phyloP scores from a whole-genome alignment of 2,113 vertebrate species.

The Pipra filicauda region DNA sequence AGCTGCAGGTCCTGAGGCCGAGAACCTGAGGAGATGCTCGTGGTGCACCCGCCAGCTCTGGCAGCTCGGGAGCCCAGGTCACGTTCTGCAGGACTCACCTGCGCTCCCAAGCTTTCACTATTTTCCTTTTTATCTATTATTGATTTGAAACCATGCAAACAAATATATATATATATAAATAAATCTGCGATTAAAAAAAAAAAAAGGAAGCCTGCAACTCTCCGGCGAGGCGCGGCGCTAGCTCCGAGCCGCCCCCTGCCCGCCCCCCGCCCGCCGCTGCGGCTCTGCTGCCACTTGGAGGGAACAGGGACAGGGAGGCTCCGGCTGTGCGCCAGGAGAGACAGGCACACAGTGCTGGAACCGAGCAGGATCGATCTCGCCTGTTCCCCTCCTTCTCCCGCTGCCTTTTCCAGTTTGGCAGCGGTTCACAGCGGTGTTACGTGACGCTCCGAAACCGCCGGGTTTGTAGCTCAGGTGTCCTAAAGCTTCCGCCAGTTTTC shows the following conservation, averaged over 20 bases:
- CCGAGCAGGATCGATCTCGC: not conserved
- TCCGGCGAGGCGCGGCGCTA: not conserved
- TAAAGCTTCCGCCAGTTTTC: not conserved
- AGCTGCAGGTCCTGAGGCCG: not conserved
- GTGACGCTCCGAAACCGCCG: rapidly evolving
- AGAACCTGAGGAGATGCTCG: not conserved
- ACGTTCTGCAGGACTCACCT: not conserved
- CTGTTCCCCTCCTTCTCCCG: no score
- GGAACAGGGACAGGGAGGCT: no score
- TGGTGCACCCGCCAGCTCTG: rapidly evolving
- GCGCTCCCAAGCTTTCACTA: rapidly evolving
- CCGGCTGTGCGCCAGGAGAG: no score
- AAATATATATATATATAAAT: not conserved
- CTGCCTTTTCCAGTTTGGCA: rapidly evolving
- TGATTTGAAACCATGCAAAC: not conserved
- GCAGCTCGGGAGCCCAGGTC: not conserved
- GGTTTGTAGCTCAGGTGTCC: not conserved
- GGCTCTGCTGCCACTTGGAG: not conserved
- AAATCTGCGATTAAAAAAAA: no score
- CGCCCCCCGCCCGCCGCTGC: not conserved
- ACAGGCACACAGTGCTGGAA: no score
- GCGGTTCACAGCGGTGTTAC: rapidly evolving
- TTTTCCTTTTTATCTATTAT: not conserved
- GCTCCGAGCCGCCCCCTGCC: not conserved
- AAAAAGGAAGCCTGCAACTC: no score